Percentiles rank a stretch among this genome's conserved stretches.
Conservation (phyloP, 2,888 invertebrate species). For the Eurois occulta region DNA sequence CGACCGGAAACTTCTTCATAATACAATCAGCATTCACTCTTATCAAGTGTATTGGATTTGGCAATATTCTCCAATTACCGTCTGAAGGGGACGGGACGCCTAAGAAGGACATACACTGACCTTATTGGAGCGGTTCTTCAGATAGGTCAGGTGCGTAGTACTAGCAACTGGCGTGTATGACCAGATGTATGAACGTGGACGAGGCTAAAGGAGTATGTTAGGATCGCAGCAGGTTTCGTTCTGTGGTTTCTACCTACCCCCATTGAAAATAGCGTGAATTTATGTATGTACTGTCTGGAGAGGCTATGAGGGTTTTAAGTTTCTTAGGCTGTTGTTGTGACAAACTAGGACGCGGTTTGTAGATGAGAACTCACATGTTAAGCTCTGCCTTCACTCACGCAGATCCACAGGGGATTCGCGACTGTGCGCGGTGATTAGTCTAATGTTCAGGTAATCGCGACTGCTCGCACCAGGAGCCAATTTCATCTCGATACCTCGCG, state of each 20-base stretch:
- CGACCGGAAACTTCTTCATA: constrained; percentile 43
- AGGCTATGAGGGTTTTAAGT: neutral
- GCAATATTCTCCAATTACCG: constrained; percentile 54
- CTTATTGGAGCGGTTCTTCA: neutral
- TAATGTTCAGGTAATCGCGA: constrained; percentile 5
- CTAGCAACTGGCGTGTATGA: neutral
- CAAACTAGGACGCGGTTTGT: neutral
- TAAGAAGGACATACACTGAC: neutral
- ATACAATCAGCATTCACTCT: constrained; percentile 37
- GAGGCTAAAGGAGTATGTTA: neutral
- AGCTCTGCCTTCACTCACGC: neutral
- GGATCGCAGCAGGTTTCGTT: neutral
- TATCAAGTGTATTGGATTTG: constrained; percentile 51
- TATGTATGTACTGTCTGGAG: neutral
- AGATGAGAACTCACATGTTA: neutral
- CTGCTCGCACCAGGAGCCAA: neutral
- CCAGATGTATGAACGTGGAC: neutral
- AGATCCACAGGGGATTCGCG: neutral
- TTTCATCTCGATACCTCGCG: no score
- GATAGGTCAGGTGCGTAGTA: neutral
- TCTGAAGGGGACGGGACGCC: constrained; percentile 13
- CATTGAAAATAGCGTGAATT: no score
- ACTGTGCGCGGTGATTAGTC: constrained; percentile 2
- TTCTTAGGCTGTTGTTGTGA: neutral
- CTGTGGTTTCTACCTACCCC: neutral